Conservation (phyloP, 2,797 vertebrate species). For the Jordanella pulchra region DNA sequence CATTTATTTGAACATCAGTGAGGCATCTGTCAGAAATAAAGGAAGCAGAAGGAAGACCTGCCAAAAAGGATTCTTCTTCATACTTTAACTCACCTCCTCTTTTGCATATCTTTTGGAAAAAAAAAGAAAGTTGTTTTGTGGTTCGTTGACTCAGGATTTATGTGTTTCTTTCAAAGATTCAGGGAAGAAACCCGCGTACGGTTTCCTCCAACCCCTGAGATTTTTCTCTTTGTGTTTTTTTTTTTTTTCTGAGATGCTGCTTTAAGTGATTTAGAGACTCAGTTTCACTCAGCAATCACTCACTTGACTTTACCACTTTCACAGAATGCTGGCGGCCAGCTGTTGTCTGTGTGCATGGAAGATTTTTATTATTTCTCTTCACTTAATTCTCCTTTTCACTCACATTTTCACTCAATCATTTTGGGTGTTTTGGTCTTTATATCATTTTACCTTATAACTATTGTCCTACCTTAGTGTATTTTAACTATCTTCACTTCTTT, state of each 20-base stretch:
- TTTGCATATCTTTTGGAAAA: constrained; percentile 10
- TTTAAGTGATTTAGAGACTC: constrained; percentile 40
- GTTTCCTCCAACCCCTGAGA: constrained; percentile 12
- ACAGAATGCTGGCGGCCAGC: constrained; percentile 44
- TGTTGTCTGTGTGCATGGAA: constrained; percentile 31
- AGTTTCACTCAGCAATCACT: constrained; percentile 50
- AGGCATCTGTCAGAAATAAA: constrained; percentile 4
- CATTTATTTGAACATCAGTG: constrained; percentile 16
- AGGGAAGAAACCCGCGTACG: constrained; percentile 5
- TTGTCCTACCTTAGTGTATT: not conserved
- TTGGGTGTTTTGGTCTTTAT: constrained; percentile 3
- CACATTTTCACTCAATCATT: constrained; percentile 9
- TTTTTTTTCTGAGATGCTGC: constrained; percentile 26
- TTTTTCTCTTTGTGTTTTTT: not conserved
- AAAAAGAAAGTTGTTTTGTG: constrained; percentile 10
- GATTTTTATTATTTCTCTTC: constrained; percentile 40
- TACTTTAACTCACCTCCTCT: not conserved
- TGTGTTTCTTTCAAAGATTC: constrained; percentile 7
- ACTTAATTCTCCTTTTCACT: constrained; percentile 6
- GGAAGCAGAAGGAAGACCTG: not conserved
- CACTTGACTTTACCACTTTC: constrained; percentile 55
- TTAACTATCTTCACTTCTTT: not conserved
- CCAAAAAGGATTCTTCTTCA: constrained; percentile 3
- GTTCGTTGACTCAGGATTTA: constrained; percentile 4
- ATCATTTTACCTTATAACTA: not conserved